These are phyloP conservation scores for Beroe forskalii DNA, from an alignment of 37 sponge, comb jelly and placozoan genomes.

Conservation along the genomic window DNA sequence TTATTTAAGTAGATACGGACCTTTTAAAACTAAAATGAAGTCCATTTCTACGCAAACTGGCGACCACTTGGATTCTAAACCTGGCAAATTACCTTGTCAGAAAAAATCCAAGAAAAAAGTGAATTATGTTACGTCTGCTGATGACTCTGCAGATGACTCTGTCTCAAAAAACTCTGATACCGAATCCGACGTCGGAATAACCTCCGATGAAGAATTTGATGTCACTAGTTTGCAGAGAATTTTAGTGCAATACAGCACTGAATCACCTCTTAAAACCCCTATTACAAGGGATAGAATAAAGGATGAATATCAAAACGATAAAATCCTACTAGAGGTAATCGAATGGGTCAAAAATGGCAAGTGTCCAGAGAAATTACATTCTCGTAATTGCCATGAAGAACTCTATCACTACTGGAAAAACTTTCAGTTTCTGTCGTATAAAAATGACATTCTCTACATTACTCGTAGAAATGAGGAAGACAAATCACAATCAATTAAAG, in stretches of 20 bases:
- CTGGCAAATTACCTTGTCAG: too few species aligned
- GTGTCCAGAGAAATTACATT: neutral
- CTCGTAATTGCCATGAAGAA: neutral
- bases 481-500: neutral
- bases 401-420: constrained; percentile 12
- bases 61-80: too few species aligned
- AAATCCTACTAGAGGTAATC: neutral
- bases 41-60: too few species aligned
- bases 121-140: neutral
- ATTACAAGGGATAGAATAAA: neutral
- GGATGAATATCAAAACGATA: neutral
- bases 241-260: neutral
- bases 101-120: too few species aligned
- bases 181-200: too few species aligned
- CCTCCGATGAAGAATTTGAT: neutral
- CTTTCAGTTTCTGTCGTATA: neutral
- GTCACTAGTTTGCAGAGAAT: neutral
- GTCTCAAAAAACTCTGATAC: neutral
- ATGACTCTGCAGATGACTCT: constrained; percentile 1
- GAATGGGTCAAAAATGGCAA: neutral
- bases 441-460: constrained; percentile 3
- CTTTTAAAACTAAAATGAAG: constrained; percentile 1
- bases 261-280: neutral
- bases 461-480: neutral
- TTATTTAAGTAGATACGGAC: too few species aligned